Percentiles rank a stretch among this genome's conserved stretches.
These are phyloP conservation scores for Alethe castanea DNA, from an alignment of 2,113 vertebrate species.

Conservation along the genomic window DNA sequence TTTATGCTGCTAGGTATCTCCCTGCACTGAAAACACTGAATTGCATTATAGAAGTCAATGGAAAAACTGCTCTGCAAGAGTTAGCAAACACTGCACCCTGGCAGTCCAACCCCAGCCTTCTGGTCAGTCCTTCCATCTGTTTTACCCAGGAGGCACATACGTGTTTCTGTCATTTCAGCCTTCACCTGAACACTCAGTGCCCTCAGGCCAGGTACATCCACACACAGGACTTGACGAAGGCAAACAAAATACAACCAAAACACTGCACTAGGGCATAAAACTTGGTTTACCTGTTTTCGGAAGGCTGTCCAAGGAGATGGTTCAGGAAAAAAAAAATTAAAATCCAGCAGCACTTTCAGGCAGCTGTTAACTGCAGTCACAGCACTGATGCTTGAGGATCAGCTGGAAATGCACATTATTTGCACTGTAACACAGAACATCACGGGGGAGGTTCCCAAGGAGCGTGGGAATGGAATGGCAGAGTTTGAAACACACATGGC, in stretches of 20 bases:
- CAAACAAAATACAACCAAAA: background rate
- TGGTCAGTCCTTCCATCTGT: background rate
- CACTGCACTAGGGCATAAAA: background rate
- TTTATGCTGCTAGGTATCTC: background rate
- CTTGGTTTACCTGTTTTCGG: background rate
- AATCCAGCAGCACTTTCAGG: background rate
- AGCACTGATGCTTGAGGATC: background rate
- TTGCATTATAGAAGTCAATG: background rate
- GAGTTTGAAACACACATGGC: background rate
- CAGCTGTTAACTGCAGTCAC: background rate
- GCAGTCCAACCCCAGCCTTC: background rate
- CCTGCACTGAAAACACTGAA: background rate
- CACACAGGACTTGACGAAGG: background rate
- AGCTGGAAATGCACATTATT: background rate
- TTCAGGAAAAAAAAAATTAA: background rate
- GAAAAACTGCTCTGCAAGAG: background rate
- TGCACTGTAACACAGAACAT: background rate
- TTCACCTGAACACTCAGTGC: background rate
- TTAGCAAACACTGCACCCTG: background rate
- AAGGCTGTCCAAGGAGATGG: background rate
- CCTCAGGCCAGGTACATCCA: background rate
- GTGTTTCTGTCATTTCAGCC: background rate
- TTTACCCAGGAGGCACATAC: fast-evolving
- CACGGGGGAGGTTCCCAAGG: background rate
- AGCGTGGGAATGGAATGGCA: background rate